Evolutionary conservation across 2,888 invertebrate species (phyloP), one percentile per base, ranked within the genome.

Genomic region (Lumbricus terrestris): DNA sequence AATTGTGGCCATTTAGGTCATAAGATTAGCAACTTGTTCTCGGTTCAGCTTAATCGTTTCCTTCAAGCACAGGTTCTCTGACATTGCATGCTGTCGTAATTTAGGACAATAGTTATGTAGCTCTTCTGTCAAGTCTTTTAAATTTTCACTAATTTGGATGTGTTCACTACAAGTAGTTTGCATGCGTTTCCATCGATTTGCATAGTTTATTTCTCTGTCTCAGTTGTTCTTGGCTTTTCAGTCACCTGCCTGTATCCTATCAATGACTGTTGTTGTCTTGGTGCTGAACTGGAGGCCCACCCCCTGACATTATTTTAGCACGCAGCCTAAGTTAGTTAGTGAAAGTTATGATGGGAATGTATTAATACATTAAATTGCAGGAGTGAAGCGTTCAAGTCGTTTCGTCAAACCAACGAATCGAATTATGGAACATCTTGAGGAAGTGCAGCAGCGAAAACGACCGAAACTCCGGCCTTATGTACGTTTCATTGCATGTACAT

Each of bases 371-470:
- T n/a, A n/a, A 13, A 35, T 85, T 85, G 34, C 37, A 85, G 85
- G 85, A 85, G 85, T 85, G 23, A 85, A 85, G 85, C 85, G 85
- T n/a, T 85, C 85, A 85, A 85, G 85, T 85, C 85, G 85, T 20
- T 85, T 85, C 35, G 85, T 85, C 35, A 85, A 85, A 85, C 85
- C 85, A 85, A 85, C 85, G 23, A 34, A 85, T 34, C 85, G 85
- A 85, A 85, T 85, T 35, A 85, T 85, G 85, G 85, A 85, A 85
- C 85, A 85, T 85, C 37, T 85, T 35, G 85, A 85, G n/a, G 85
- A 85, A 85, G 85, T 85, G 18, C 35, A 85, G 37, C 85, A 85
- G 85, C 85, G 85, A 34, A 85, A 37, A 29, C 85, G 85, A 85
- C 29, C 37, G 13, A 85, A 85, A 29, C 85, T 85, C 23, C 85